These are phyloP conservation scores for Eurytoma adleriae DNA, from an alignment of 2,888 invertebrate genomes.

Conservation along the genomic window DNA sequence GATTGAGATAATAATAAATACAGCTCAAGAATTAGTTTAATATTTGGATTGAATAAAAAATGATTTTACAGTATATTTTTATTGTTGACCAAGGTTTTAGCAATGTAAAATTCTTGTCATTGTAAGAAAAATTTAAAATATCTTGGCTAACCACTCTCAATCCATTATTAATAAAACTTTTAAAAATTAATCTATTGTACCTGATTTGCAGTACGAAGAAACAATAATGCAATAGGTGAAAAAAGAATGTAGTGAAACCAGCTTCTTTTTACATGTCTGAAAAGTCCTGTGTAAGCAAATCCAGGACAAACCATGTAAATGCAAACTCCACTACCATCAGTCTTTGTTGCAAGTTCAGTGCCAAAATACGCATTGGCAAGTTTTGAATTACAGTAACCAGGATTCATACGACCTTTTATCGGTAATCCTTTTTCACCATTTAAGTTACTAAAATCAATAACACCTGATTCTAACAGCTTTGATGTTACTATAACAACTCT, in stretches of 20 bases:
- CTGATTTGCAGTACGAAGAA: conserved; percentile 85
- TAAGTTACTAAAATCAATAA: conserved; percentile 83
- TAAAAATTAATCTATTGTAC: conserved; percentile 75
- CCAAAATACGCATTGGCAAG: conserved; percentile 86
- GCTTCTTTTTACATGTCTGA: conserved; percentile 80
- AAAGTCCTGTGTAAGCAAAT: conserved; percentile 87
- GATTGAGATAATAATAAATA: too few relatives aligned
- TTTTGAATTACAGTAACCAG: conserved; percentile 87
- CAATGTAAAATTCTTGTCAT: too few relatives aligned
- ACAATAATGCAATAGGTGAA: conserved; percentile 83
- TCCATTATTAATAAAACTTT: neutral
- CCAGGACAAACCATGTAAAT: conserved; percentile 87
- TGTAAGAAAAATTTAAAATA: too few relatives aligned
- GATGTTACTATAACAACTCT: conserved; percentile 87
- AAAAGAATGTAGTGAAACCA: conserved; percentile 87
- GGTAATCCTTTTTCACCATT: conserved; percentile 79
- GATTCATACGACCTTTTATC: conserved; percentile 76
- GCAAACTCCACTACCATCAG: conserved; percentile 79
- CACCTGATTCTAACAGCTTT: conserved; percentile 83
- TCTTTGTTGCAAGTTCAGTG: conserved; percentile 80
- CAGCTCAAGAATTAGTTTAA: neutral
- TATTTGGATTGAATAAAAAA: neutral
- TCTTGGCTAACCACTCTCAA: too few relatives aligned
- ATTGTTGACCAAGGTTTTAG: too few relatives aligned
- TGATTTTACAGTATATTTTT: too few relatives aligned